Base-by-base conservation (phyloP, 2,888 invertebrate species). In the Dryocosmus kuriphilus region DNA sequence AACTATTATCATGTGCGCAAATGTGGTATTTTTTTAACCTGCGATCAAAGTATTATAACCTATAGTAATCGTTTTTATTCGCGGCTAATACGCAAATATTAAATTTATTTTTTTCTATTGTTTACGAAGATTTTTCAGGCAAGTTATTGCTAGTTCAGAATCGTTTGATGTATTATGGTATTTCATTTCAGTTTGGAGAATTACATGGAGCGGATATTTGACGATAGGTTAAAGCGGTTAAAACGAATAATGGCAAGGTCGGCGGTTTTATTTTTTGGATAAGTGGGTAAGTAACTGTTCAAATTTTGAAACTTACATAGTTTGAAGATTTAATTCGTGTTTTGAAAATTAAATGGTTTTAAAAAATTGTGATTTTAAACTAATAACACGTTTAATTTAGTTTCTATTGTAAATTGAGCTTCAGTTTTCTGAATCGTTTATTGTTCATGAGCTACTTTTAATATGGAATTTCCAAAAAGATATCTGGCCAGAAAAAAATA, bases 11-110 rank as follows among this genome's bases (percentile, higher is more conserved):
- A 30, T 19, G 27, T 71, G 30, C 27, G 30, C 27, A 30, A 30
- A 51, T 51, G 19, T 51, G 11, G 27, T n/a, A 24, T 30, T 30
- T 24, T 51, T 51, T n/a, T n/a, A 6, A 32, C 38, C 9, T 46
- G 24, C n/a, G 22, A 46, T 71, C 9, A 41, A 67, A 67, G 27
- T 11, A 71, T 67, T 41, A 46, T 71, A 71, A 71, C 71, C 71
- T 71, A 71, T 38, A 41, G 24, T 16, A n/a, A 27, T 51, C 30
- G 9, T 51, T 51, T 51, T 51, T 51, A 67, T 27, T 27, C 65
- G 41, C 63, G 22, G 35, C 41, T 4, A 35, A n/a, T 3, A n/a
- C 46, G 46, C 30, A 67, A 67, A 67, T 22, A 35, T 19, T 14
- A 19, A 5, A 30, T 27, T 9, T 3, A 27, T 27, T 27, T 22